Base-by-base conservation (phyloP, 2,888 invertebrate genomes). In the Tinea trinotella region DNA sequence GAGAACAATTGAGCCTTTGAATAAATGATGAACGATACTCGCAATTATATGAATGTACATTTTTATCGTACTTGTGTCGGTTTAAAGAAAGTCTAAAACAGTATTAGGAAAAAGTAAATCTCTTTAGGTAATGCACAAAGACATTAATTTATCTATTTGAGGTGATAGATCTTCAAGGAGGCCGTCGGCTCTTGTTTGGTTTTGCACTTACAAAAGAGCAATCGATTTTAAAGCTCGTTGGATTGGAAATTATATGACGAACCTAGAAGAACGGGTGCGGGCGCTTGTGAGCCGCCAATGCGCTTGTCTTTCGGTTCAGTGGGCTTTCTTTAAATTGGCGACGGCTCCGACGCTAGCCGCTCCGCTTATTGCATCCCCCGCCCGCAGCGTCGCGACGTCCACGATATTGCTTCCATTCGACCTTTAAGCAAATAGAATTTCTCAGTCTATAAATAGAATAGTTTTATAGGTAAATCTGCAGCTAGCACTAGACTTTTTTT, bases 261-360 rank as follows among this genome's bases (percentile, higher is more conserved):
- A 76, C 80, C 74, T 81, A 73, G 74, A 73, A 74, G 72, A 74
- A 68, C 64, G 66, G 66, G 75, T 66, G 72, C 68, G 71, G 70
- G 65, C 40, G 77, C 69, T 77, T 73, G 77, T 76, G 81, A 80
- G 83, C 85, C 84, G 78, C 83, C 86, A 84, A 82, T 87, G 83
- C 85, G 85, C 86, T 86, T 86, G 84, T 83, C 85, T 87, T 86
- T 83, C 87, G 78, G 85, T 86, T 87, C 87, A 87, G 71, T 87
- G 86, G 82, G 85, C 83, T 87, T 87, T 86, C 87, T 87, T 87
- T 86, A 86, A 87, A 87, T 87, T 86, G 86, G 82, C 84, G 84
- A 82, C 76, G 82, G 82, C 76, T 75, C 70, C 69, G 74, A 64
- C 69, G 74, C 79, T 79, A 74, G 76, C 76, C 83, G 79, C 78